These are phyloP conservation scores for Bhutanitis thaidina DNA, from an alignment of 2,888 invertebrate genomes.

Conservation along the genomic window DNA sequence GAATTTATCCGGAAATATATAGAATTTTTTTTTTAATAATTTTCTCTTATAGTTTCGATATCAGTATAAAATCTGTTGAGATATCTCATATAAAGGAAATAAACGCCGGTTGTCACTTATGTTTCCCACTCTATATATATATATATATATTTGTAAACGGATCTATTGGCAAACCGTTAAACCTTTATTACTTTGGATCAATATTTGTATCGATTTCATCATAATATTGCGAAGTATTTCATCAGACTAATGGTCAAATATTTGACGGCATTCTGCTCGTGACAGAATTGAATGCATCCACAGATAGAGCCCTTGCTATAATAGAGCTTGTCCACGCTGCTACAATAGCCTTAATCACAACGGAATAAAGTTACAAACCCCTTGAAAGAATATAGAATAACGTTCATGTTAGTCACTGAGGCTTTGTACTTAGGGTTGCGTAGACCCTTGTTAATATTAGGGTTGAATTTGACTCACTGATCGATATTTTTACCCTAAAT, in stretches of 20 bases:
- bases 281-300: constrained; percentile 37
- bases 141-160: no score
- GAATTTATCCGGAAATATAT: neutral
- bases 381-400: neutral
- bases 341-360: constrained; percentile 1
- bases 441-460: constrained; percentile 30
- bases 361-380: constrained; percentile 6
- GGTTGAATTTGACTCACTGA: constrained; percentile 50
- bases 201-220: constrained; percentile 8
- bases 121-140: no score
- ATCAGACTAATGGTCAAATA: constrained; percentile 62
- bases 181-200: neutral
- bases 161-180: no score
- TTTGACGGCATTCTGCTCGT: constrained; percentile 42
- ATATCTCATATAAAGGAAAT: no score
- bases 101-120: no score
- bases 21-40: no score
- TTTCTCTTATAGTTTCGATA: no score
- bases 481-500: constrained; percentile 57
- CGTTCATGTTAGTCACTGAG: constrained; percentile 51
- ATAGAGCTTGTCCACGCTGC: neutral
- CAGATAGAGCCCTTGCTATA: constrained; percentile 22
- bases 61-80: no score
- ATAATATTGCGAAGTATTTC: constrained; percentile 38
- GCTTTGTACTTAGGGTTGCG: constrained; percentile 23